Conservation (phyloP, 2,797 vertebrate species). For the Salarias fasciatus region DNA sequence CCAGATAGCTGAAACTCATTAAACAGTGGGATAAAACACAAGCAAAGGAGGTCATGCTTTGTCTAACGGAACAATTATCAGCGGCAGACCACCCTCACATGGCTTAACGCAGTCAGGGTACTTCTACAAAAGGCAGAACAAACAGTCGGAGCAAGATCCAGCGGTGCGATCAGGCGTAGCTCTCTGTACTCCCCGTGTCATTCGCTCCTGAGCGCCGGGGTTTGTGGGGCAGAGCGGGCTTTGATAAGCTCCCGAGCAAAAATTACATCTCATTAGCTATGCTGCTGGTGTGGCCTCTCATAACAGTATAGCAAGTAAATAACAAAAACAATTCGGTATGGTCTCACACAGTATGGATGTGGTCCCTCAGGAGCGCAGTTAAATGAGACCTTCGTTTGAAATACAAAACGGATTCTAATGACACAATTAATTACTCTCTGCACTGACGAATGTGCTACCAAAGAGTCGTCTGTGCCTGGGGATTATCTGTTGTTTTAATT, state of each 20-base stretch:
- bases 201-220: slow-evolving; percentile 42
- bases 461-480: slow-evolving; percentile 52
- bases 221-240: slow-evolving; percentile 23
- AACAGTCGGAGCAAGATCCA: slow-evolving; percentile 41
- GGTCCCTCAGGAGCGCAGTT: slow-evolving; percentile 35
- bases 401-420: slow-evolving; percentile 65
- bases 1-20: slow-evolving; percentile 60
- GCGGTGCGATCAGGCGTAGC: slow-evolving; percentile 45
- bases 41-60: slow-evolving; percentile 36
- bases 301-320: slow-evolving; percentile 32
- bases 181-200: slow-evolving; percentile 49
- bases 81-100: slow-evolving; percentile 45
- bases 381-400: slow-evolving; percentile 54
- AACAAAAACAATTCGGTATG: slow-evolving; percentile 46
- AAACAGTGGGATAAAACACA: slow-evolving; percentile 50
- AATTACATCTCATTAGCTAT: slow-evolving; percentile 68
- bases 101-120: slow-evolving; percentile 45
- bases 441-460: slow-evolving; percentile 55
- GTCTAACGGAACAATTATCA: slow-evolving; percentile 48
- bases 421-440: slow-evolving; percentile 57
- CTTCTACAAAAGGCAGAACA: slow-evolving; percentile 54
- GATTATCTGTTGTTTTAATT: slow-evolving; percentile 70
- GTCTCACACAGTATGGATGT: slow-evolving; percentile 41
- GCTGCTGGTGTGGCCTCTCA: slow-evolving; percentile 38
- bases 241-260: slow-evolving; percentile 57